phyloP scores from a whole-genome alignment of 2,888 invertebrate genomes.

The Stratiomys singularior region DNA sequence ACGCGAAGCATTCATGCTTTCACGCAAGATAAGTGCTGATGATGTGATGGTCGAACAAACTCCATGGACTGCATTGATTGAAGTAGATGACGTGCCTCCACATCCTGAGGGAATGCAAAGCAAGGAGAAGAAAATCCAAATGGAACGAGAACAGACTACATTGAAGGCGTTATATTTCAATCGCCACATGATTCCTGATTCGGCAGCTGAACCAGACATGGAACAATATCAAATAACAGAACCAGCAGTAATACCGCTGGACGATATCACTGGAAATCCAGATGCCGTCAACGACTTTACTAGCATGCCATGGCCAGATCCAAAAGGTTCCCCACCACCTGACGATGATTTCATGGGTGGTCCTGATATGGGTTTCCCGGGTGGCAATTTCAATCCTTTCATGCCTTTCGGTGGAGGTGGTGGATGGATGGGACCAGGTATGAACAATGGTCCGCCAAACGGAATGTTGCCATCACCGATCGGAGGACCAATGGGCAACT shows the following conservation, averaged over 20 bases:
- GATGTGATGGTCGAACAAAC: constrained; percentile 86
- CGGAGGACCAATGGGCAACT: constrained; percentile 43
- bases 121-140: constrained; percentile 87
- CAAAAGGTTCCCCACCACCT: constrained; percentile 73
- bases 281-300: constrained; percentile 83
- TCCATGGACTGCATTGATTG: constrained; percentile 77
- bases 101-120: constrained; percentile 81
- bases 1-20: constrained; percentile 82
- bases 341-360: constrained; percentile 54
- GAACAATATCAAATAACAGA: constrained; percentile 82
- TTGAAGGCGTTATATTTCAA: constrained; percentile 85
- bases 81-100: constrained; percentile 75
- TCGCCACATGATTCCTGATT: constrained; percentile 85
- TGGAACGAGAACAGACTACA: constrained; percentile 85
- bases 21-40: constrained; percentile 78
- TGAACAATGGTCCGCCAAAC: constrained; percentile 55
- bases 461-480: constrained; percentile 48
- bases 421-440: constrained; percentile 58
- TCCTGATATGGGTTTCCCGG: constrained; percentile 49
- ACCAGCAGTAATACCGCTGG: constrained; percentile 85
- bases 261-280: constrained; percentile 86
- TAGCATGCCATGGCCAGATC: constrained; percentile 84
- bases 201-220: constrained; percentile 85
- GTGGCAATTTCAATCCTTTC: constrained; percentile 60
- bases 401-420: constrained; percentile 58